Evolutionary conservation across 2,888 invertebrate species (phyloP).

Genomic region (Ormia ochracea): DNA sequence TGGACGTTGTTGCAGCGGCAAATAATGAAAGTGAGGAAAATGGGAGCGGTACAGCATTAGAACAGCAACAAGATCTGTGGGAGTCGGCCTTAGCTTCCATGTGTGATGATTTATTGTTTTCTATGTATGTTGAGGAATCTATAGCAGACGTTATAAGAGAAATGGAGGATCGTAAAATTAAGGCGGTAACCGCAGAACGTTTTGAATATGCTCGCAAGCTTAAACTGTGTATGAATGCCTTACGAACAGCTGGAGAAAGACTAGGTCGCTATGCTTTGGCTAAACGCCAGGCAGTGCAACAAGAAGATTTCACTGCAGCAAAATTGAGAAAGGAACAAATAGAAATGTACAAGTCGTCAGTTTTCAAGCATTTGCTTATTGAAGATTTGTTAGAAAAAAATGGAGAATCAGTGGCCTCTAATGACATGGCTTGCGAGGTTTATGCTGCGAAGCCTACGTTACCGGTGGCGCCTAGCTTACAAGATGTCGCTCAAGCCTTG

Average conservation of each 20-base stretch:
- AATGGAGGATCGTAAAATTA: slow-evolving; percentile 90
- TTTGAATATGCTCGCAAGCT: slow-evolving; percentile 95
- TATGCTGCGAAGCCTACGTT: slow-evolving; percentile 75
- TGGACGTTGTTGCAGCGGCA: slow-evolving; percentile 61
- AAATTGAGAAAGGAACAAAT: slow-evolving; percentile 92
- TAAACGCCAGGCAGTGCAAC: slow-evolving; percentile 92
- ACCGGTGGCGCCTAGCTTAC: slow-evolving; percentile 75
- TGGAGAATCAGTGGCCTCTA: slow-evolving; percentile 79
- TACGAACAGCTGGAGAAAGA: slow-evolving; percentile 91
- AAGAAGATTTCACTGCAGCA: slow-evolving; percentile 95
- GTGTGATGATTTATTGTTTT: slow-evolving; percentile 94
- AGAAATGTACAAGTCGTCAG: slow-evolving; percentile 87
- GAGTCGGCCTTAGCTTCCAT: slow-evolving; percentile 86
- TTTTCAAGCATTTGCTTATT: slow-evolving; percentile 85
- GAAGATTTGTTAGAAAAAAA: slow-evolving; percentile 87
- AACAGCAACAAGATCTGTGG: slow-evolving; percentile 69
- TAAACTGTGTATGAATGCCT: slow-evolving; percentile 89
- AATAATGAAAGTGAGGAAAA: slow-evolving; percentile 66
- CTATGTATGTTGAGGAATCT: slow-evolving; percentile 97
- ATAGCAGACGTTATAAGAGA: slow-evolving; percentile 90
- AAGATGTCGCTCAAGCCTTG: slow-evolving; percentile 75
- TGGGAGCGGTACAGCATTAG: slow-evolving; percentile 46
- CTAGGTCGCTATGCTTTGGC: slow-evolving; percentile 93
- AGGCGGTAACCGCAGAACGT: slow-evolving; percentile 92
- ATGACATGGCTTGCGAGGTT: slow-evolving; percentile 74